Evolutionary conservation across 2,113 vertebrate species (phyloP).

Genomic region (rabbit (Oryctolagus cuniculus)): mOryCun1.1 NC_091442.1:76393501-76394000

Average conservation of each 20-base stretch:
- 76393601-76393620: not conserved
- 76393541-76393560: conserved; percentile 1
- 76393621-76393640: not conserved
- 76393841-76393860: too few species aligned
- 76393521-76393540: conserved; percentile 33
- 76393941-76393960: too few species aligned
- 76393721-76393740: not conserved
- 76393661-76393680: not conserved
- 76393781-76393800: too few species aligned
- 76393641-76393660: not conserved
- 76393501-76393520: conserved; percentile 20
- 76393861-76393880: too few species aligned
- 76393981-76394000: too few species aligned
- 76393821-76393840: too few species aligned
- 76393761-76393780: too few species aligned
- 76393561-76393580: not conserved
- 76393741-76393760: not conserved
- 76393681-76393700: not conserved
- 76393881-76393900: too few species aligned
- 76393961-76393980: too few species aligned
- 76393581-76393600: not conserved
- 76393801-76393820: too few species aligned
- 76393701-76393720: not conserved
- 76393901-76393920: too few species aligned
- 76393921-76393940: too few species aligned